These are phyloP conservation scores for Charadrius vociferus DNA, from an alignment of 2,113 vertebrate genomes.

Conservation along the genomic window DNA sequence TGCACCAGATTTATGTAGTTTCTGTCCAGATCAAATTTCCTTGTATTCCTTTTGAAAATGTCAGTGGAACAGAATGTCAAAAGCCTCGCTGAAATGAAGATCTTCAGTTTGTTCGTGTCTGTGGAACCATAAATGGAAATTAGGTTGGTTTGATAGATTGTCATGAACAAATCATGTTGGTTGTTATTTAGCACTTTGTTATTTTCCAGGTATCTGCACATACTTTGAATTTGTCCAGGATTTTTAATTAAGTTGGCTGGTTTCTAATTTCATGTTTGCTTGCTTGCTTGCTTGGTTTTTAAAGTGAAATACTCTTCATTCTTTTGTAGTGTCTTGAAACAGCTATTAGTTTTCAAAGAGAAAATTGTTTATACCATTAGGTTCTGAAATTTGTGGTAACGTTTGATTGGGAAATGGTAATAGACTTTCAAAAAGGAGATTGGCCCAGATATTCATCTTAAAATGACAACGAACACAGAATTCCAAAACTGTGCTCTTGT, in stretches of 20 bases:
- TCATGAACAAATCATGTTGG: not conserved
- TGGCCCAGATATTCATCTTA: not conserved
- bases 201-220: not conserved
- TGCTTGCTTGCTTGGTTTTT: not conserved
- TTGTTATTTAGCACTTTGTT: not conserved
- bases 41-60: not conserved
- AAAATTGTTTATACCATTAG: not conserved
- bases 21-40: not conserved
- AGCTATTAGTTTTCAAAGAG: not conserved
- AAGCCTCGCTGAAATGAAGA: not conserved
- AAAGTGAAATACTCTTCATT: not conserved
- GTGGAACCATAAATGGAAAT: not conserved
- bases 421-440: not conserved
- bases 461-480: not conserved
- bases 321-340: not conserved
- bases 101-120: not conserved
- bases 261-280: not conserved
- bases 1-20: not conserved
- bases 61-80: not conserved
- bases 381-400: not conserved
- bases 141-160: not conserved
- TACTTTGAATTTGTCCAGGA: not conserved
- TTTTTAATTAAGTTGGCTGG: not conserved
- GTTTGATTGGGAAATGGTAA: not conserved
- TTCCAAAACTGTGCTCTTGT: not conserved